Evolutionary conservation across 2,888 invertebrate genomes (phyloP).

Genomic region (Neelides folsomi): DNA sequence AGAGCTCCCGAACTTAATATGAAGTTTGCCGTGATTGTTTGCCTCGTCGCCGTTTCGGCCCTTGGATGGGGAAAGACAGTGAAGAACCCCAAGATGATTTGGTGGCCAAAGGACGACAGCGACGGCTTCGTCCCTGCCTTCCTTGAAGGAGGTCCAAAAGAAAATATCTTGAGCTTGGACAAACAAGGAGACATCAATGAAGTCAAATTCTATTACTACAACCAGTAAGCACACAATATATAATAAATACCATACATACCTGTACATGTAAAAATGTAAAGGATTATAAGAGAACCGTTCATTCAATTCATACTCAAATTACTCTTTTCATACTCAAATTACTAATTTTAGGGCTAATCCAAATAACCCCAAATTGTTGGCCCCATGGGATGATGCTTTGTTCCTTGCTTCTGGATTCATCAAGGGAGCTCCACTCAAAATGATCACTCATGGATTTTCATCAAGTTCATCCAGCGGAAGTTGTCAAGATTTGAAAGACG

Average conservation of each 20-base stretch:
- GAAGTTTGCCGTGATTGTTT: conserved; percentile 6
- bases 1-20: conserved; percentile 5
- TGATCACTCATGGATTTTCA: conserved; percentile 28
- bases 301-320: not conserved
- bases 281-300: too few species aligned
- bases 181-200: conserved; percentile 18
- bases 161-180: too few species aligned
- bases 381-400: conserved; percentile 2
- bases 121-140: conserved; percentile 20
- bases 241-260: too few species aligned
- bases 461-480: conserved; percentile 14
- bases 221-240: conserved; percentile 23
- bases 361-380: conserved; percentile 4
- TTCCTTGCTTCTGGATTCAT: conserved; percentile 13
- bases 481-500: conserved; percentile 12
- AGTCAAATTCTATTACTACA: conserved; percentile 25
- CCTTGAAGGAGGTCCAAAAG: conserved; percentile 18
- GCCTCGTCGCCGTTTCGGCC: conserved; percentile 5
- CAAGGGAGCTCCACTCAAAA: conserved; percentile 15
- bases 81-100: conserved; percentile 16
- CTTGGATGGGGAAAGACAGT: not conserved
- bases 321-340: not conserved
- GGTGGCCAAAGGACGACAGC: conserved; percentile 22
- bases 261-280: too few species aligned
- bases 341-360: conserved; percentile 5